phyloP scores from a whole-genome alignment of 2,113 vertebrate genomes.

The Varanus komodoensis region DNA sequence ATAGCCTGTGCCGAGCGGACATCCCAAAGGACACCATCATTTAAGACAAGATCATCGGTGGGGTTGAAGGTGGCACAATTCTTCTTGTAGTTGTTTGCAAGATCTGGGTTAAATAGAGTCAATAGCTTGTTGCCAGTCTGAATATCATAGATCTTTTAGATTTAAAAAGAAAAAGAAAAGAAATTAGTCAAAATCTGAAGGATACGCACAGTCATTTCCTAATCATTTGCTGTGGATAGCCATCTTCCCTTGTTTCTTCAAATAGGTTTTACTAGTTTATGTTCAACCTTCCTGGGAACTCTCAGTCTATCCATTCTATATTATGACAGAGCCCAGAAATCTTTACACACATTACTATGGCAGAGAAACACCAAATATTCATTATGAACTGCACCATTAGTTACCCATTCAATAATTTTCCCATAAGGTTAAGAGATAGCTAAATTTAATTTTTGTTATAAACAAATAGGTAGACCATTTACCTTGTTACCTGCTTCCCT shows the following conservation, averaged over 20 bases:
- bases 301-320: neutral
- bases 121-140: slow-evolving; percentile 97
- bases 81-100: slow-evolving; percentile 99
- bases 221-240: neutral
- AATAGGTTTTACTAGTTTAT: neutral
- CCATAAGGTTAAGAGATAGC: neutral
- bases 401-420: neutral
- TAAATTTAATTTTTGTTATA: neutral
- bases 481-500: neutral
- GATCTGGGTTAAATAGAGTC: slow-evolving; percentile 97
- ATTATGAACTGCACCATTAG: neutral
- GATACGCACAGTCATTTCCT: neutral
- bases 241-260: neutral
- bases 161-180: slow-evolving; percentile 69
- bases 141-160: slow-evolving; percentile 97
- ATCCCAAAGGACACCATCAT: slow-evolving; percentile 98
- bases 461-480: neutral
- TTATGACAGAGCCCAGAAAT: neutral
- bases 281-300: neutral
- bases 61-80: slow-evolving; percentile 99
- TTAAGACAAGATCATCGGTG: slow-evolving; percentile 98
- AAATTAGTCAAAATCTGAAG: slow-evolving; percentile 72
- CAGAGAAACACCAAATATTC: neutral
- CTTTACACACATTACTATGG: neutral
- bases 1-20: slow-evolving; percentile 96